Conservation (phyloP, 2,797 vertebrate species). For the Acropternis orthonyx region DNA sequence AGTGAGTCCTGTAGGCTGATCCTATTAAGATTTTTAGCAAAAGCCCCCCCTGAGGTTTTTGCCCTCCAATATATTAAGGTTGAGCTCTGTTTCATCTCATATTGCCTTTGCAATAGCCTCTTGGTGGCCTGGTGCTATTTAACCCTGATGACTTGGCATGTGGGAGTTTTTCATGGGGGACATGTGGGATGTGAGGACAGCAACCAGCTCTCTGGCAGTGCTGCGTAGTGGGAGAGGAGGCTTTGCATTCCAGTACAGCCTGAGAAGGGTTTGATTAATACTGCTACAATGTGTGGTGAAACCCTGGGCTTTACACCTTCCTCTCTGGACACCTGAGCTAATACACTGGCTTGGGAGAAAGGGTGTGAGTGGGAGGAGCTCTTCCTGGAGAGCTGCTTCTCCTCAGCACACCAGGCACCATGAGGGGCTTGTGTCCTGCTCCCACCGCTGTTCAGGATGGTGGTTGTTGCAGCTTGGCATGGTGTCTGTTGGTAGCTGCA, state of each 20-base stretch:
- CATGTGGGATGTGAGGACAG: rapidly evolving
- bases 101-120: neutral
- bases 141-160: neutral
- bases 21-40: neutral
- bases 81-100: neutral
- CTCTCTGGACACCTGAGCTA: neutral
- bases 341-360: neutral
- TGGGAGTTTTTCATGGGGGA: neutral
- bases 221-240: rapidly evolving
- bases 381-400: neutral
- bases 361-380: neutral
- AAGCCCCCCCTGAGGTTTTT: neutral
- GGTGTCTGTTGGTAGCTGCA: neutral
- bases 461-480: neutral
- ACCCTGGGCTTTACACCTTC: neutral
- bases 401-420: neutral
- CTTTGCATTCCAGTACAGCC: neutral
- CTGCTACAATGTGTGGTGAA: neutral
- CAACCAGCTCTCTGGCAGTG: rapidly evolving
- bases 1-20: neutral
- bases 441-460: rapidly evolving
- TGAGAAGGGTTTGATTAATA: neutral
- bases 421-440: neutral
- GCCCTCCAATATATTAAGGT: neutral
- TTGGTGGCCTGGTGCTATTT: neutral